A percentile compares a stretch with the other conserved stretches of the same genome.
Evolutionary conservation across 2,113 vertebrate genomes (phyloP).

Genomic region (Paramisgurnus dabryanus): DNA sequence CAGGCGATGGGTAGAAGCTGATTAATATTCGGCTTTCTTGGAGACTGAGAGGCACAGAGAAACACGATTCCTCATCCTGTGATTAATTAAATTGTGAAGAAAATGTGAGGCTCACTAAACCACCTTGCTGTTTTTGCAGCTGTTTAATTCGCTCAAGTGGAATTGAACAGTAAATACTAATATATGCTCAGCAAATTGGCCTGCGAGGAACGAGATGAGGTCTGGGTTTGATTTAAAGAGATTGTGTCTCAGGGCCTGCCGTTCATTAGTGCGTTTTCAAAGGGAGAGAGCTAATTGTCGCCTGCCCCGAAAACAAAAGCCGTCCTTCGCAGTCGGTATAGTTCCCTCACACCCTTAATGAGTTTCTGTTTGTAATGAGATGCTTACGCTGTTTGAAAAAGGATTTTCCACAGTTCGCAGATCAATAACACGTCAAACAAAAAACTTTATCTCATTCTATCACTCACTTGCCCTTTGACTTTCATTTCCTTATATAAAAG

Average conservation of each 20-base stretch:
- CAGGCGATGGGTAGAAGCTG: background rate
- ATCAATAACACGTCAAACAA: slow-evolving; percentile 37
- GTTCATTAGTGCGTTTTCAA: slow-evolving; percentile 65
- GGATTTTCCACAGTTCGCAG: slow-evolving; percentile 33
- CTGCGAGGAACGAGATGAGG: slow-evolving; percentile 25
- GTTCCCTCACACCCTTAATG: slow-evolving; percentile 59
- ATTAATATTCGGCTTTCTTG: slow-evolving; percentile 28
- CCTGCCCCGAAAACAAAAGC: slow-evolving; percentile 61
- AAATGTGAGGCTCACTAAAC: slow-evolving; percentile 10
- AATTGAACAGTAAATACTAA: slow-evolving; percentile 64
- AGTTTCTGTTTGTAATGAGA: slow-evolving; percentile 54
- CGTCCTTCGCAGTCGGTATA: background rate
- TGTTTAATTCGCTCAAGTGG: slow-evolving; percentile 40
- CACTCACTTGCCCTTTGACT: slow-evolving; percentile 50
- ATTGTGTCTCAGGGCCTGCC: slow-evolving; percentile 47
- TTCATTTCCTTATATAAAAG: slow-evolving; percentile 19
- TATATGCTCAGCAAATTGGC: slow-evolving; percentile 44
- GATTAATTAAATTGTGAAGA: slow-evolving; percentile 37
- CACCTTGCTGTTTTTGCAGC: slow-evolving; percentile 13
- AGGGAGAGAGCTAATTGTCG: slow-evolving; percentile 69
- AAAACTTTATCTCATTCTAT: slow-evolving; percentile 42
- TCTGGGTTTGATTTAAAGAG: slow-evolving; percentile 38
- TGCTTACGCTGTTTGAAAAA: slow-evolving; percentile 10
- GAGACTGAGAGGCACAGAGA: background rate
- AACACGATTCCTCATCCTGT: slow-evolving; percentile 20